A percentile compares a stretch with the other conserved stretches of the same genome.
phyloP scores from a whole-genome alignment of 2,797 vertebrate genomes.

The Melanogrammus aeglefinus region DNA sequence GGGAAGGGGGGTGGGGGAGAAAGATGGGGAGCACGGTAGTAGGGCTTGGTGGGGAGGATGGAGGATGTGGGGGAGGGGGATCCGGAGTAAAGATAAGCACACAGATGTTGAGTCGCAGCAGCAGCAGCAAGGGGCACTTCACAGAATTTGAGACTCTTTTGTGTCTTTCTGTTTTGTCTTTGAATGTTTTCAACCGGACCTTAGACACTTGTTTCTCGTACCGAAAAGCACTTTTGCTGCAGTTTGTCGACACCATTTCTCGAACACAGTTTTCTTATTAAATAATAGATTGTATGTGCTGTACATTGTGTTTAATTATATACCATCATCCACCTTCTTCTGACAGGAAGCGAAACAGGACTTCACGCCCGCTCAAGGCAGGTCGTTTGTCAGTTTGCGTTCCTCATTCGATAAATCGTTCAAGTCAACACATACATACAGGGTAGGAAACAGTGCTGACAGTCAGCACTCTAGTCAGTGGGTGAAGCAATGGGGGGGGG shows the following conservation, averaged over 20 bases:
- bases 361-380: background rate
- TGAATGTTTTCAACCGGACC: background rate
- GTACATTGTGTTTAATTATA: background rate
- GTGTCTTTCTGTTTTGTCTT: background rate
- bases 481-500: too few species aligned
- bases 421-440: background rate
- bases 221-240: background rate
- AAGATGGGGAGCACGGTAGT: background rate
- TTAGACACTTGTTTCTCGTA: background rate
- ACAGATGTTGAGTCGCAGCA: background rate
- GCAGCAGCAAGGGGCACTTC: background rate
- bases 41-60: background rate
- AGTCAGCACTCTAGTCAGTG: background rate
- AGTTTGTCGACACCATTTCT: background rate
- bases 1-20: conserved; percentile 11
- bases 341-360: background rate
- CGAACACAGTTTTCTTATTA: background rate
- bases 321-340: background rate
- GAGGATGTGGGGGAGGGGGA: background rate
- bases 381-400: background rate
- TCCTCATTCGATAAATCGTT: background rate
- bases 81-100: background rate
- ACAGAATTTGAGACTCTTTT: background rate
- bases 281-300: background rate
- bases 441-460: background rate